Percentiles rank a stretch among this genome's conserved stretches.
Conservation (phyloP, 92 coral and sea anemone species). For the Palythoa grandiflora region DNA sequence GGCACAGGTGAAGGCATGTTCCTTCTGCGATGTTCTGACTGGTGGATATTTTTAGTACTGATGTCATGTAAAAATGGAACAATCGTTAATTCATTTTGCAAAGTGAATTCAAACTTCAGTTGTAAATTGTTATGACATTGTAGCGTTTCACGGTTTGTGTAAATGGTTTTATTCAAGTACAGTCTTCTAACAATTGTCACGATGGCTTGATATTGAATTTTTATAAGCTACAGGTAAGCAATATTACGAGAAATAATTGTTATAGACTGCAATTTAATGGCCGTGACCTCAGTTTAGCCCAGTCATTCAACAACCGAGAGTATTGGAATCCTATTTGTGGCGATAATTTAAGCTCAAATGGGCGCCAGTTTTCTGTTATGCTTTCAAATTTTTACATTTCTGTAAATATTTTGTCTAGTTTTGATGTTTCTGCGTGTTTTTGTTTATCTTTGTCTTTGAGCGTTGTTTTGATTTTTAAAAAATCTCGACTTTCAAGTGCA, state of each 20-base stretch:
- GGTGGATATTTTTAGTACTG: constrained; percentile 24
- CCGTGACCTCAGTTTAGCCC: constrained; percentile 4
- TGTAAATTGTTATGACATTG: not conserved
- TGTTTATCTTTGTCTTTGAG: not conserved
- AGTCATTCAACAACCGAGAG: not conserved
- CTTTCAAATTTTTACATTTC: constrained; percentile 5
- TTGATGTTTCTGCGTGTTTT: not conserved
- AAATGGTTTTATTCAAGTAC: too few species aligned
- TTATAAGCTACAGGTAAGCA: not conserved
- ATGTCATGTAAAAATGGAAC: too few species aligned
- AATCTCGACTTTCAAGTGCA: not conserved
- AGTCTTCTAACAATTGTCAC: too few species aligned
- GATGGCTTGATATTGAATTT: too few species aligned
- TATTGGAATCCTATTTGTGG: constrained; percentile 20
- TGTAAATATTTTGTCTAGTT: not conserved
- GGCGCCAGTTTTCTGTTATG: not conserved
- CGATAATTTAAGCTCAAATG: not conserved
- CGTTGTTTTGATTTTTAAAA: not conserved
- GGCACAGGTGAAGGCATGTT: too few species aligned
- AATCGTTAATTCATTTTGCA: constrained; percentile 15
- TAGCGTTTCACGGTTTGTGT: too few species aligned
- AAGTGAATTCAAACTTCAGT: not conserved
- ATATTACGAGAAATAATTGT: not conserved
- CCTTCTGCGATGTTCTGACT: not conserved
- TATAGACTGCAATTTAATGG: not conserved